Conservation (phyloP, 2,888 invertebrate species). For the Coenonympha arcania region DNA sequence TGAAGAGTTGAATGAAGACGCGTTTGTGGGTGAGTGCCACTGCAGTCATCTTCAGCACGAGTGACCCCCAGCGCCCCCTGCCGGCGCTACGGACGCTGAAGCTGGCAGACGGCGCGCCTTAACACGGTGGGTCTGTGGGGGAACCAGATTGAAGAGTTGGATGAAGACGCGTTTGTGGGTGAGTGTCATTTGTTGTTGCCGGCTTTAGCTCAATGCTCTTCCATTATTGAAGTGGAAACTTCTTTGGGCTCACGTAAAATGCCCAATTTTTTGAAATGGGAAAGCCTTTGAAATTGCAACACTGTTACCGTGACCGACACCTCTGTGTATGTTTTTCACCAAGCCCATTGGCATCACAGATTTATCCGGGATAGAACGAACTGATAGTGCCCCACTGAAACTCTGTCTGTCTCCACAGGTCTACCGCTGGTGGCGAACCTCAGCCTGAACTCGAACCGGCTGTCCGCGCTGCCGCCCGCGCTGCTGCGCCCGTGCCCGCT, state of each 20-base stretch:
- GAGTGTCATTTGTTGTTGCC: no score
- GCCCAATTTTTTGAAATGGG: no score
- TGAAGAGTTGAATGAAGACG: no score
- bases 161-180: constrained; percentile 32
- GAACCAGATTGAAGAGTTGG: constrained; percentile 25
- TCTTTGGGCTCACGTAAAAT: no score
- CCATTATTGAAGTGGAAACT: no score
- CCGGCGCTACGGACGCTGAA: constrained; percentile 17
- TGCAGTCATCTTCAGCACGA: constrained; percentile 14
- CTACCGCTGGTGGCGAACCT: constrained; percentile 25
- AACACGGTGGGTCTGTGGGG: constrained; percentile 22
- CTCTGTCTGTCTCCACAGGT: constrained; percentile 13
- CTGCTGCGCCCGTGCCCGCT: constrained; percentile 18
- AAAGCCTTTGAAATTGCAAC: no score
- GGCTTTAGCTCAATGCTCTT: no score
- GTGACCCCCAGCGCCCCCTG: neutral
- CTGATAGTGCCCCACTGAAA: no score
- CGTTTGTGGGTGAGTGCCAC: constrained; percentile 7
- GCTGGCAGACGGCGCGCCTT: constrained; percentile 23
- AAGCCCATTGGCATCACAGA: no score
- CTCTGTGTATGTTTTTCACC: no score
- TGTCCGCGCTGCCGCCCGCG: constrained; percentile 10
- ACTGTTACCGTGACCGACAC: no score
- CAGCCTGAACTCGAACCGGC: constrained; percentile 23
- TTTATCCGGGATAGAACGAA: no score